Evolutionary conservation across 2,797 vertebrate genomes (phyloP), one percentile per base, ranked within the genome.

Genomic region (Siniperca obscura): DNA sequence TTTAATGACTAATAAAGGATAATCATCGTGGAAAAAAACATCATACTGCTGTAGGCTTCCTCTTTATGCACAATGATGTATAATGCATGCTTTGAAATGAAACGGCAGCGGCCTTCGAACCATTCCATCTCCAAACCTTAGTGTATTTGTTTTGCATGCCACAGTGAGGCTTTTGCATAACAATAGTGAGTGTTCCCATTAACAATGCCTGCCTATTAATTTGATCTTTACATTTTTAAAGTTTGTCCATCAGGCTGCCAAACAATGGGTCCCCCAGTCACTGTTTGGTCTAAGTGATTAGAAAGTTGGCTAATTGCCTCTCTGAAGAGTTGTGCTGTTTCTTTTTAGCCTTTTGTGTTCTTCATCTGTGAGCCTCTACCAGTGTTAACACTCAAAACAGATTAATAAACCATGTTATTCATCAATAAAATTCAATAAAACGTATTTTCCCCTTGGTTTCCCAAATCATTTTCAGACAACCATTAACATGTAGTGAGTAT

Each of bases 1-100:
- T 94, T 94, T 95, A 95, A 95, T 95, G 94, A 96, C 94, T 96
- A 96, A 95, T 95, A 94, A 95, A 95, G 93, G 95, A 95, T 96
- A 96, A 96, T 95, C 93, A 95, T 92, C 86, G 78, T 92, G 83
- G 84, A 92, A 94, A 93, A 92, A 94, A 95, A 87, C 92, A 92
- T 90, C 92, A 93, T 93, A 95, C 94, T 94, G 95, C 95, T 96
- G 94, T 95, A 95, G 94, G 94, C 93, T 95, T 95, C 88, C 94
- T 95, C 93, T 94, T 95, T 94, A 95, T 95, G 94, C 92, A 92
- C 93, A 95, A 92, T 94, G 94, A 96, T 96, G 95, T 95, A 95
- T 96, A 95, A 96, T 95, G 93, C 95, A 95, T 94, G 94, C 89
- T 94, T 96, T 94, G 94, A 95, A 96, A 96, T 95, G 93, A 95